These are phyloP conservation scores for Micrasema minimum DNA, from an alignment of 1,140 invertebrate genomes.

Conservation along the genomic window DNA sequence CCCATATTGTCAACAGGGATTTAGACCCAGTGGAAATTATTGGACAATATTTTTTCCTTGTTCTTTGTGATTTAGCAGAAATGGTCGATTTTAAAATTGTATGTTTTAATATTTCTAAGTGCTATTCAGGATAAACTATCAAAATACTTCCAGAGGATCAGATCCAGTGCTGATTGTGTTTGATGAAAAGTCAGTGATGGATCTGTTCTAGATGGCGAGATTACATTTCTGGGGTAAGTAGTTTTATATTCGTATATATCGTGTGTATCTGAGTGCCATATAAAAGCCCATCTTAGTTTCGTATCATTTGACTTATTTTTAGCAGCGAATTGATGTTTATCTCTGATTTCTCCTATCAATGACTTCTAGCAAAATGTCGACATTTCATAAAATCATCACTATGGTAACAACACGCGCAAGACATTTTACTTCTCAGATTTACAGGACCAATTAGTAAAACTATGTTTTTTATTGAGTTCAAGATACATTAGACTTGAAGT, in stretches of 20 bases:
- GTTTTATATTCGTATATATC: too few relatives aligned
- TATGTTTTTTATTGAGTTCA: too few relatives aligned
- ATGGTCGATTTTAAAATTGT: too few relatives aligned
- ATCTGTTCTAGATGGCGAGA: conserved; percentile 79
- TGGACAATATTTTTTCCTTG: too few relatives aligned
- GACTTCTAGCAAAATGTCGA: not conserved
- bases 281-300: not conserved
- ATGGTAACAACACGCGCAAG: not conserved
- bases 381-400: not conserved
- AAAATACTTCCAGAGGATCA: conserved; percentile 86
- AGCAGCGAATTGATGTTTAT: not conserved
- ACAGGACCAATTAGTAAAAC: too few relatives aligned
- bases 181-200: conserved; percentile 81
- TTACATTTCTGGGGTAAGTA: conserved; percentile 85
- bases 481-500: too few relatives aligned
- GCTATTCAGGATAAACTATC: conserved; percentile 81
- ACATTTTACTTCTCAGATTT: too few relatives aligned
- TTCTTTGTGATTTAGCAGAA: too few relatives aligned
- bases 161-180: conserved; percentile 88
- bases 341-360: not conserved
- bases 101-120: conserved; percentile 55
- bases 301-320: too few relatives aligned
- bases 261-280: not conserved
- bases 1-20: too few relatives aligned
- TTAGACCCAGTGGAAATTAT: too few relatives aligned